phyloP scores from a whole-genome alignment of 2,888 invertebrate genomes.

The Caenorhabditis sp. region DNA sequence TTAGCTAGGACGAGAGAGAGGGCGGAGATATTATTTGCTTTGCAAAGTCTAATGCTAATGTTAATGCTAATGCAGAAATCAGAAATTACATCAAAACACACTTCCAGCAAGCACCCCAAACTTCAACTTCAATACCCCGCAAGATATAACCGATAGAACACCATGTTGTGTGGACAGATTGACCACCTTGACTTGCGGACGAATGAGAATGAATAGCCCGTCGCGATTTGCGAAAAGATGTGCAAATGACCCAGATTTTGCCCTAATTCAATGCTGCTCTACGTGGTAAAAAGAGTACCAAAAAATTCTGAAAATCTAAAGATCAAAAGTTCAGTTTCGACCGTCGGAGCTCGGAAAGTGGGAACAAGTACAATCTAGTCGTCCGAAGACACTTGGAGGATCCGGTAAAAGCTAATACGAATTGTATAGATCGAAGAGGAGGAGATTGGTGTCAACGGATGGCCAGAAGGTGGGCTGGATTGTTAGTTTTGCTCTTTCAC shows the following conservation, averaged over 20 bases:
- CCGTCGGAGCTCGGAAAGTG: conserved; percentile 43
- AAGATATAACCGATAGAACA: conserved; percentile 73
- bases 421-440: conserved; percentile 68
- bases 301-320: too few species aligned
- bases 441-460: conserved; percentile 66
- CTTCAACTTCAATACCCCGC: conserved; percentile 64
- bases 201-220: conserved; percentile 68
- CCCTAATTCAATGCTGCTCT: conserved; percentile 79
- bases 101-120: conserved; percentile 38
- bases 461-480: conserved; percentile 50
- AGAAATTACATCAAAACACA: conserved; percentile 5
- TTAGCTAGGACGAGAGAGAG: too few species aligned
- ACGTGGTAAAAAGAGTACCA: conserved; percentile 77
- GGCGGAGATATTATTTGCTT: too few species aligned
- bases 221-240: conserved; percentile 73
- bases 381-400: conserved; percentile 63
- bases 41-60: too few species aligned
- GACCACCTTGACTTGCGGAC: conserved; percentile 74
- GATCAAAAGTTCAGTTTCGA: conserved; percentile 68
- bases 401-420: conserved; percentile 64
- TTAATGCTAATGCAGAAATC: background rate
- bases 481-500: background rate
- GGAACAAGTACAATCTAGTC: conserved; percentile 46
- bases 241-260: conserved; percentile 77
- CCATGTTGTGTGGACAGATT: conserved; percentile 80